Conservation (phyloP, 2,888 invertebrate species). For the Emesis castigata region DNA sequence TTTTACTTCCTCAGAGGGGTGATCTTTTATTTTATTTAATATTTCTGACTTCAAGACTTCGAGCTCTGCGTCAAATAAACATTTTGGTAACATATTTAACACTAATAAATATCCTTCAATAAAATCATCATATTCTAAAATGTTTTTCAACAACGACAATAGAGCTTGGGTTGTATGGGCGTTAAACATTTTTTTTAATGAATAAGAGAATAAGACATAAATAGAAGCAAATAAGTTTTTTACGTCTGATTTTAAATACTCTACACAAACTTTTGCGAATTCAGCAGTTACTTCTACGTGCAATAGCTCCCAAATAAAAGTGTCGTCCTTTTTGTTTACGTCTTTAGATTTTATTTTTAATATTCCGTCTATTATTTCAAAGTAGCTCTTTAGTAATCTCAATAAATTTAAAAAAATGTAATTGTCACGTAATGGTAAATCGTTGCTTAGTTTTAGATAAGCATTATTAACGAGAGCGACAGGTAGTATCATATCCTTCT, state of each 20-base stretch:
- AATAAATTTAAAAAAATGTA: conserved; percentile 75
- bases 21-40: conserved; percentile 59
- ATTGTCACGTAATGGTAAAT: conserved; percentile 73
- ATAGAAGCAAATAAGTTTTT: conserved; percentile 74
- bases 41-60: conserved; percentile 48
- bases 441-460: conserved; percentile 66
- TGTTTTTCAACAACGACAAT: conserved; percentile 66
- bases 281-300: conserved; percentile 67
- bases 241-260: conserved; percentile 75
- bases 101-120: conserved; percentile 74
- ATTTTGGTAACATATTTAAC: conserved; percentile 65
- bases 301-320: conserved; percentile 64
- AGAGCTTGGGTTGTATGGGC: conserved; percentile 35
- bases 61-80: conserved; percentile 25
- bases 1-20: too few species aligned
- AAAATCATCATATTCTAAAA: conserved; percentile 72
- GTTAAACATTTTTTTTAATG: conserved; percentile 60
- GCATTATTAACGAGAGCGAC: conserved; percentile 70
- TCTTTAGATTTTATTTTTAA: conserved; percentile 35
- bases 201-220: conserved; percentile 73
- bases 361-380: conserved; percentile 67
- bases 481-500: conserved; percentile 70
- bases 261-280: conserved; percentile 72
- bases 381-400: conserved; percentile 72
- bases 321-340: conserved; percentile 38